These are phyloP conservation scores for Ephestia elutella DNA, from an alignment of 1,140 invertebrate genomes.

Conservation along the genomic window DNA sequence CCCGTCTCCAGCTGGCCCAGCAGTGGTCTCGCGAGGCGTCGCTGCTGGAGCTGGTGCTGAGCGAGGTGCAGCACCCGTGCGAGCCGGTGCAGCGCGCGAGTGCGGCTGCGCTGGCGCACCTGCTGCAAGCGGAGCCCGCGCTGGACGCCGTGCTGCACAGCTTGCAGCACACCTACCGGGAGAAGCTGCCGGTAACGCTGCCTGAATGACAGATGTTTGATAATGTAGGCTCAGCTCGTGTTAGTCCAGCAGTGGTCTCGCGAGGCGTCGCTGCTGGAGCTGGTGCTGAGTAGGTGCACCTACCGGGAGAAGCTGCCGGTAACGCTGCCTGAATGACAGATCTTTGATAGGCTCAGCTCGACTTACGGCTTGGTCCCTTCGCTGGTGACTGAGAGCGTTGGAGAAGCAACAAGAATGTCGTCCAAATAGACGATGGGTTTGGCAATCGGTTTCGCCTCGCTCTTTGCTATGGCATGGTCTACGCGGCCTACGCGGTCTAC, in stretches of 20 bases:
- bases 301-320: conserved; percentile 85
- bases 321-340: too few relatives aligned
- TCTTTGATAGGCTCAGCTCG: conserved; percentile 75
- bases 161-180: conserved; percentile 84
- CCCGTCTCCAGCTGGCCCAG: conserved; percentile 35
- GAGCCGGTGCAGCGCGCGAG: conserved; percentile 86
- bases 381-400: too few relatives aligned
- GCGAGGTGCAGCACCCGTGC: conserved; percentile 86
- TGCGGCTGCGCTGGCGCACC: conserved; percentile 83
- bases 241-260: conserved; percentile 44
- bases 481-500: too few relatives aligned
- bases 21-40: conserved; percentile 68
- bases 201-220: too few relatives aligned
- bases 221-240: conserved; percentile 78
- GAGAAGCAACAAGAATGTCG: too few relatives aligned
- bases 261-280: conserved; percentile 76
- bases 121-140: conserved; percentile 67
- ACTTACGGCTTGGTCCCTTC: too few relatives aligned
- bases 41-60: conserved; percentile 79
- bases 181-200: conserved; percentile 78
- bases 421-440: too few relatives aligned
- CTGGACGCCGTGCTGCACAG: conserved; percentile 77
- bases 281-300: conserved; percentile 83
- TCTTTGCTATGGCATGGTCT: too few relatives aligned
- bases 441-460: too few relatives aligned